Base-by-base conservation (phyloP, 1,140 invertebrate species). In the Periplaneta americana region DNA sequence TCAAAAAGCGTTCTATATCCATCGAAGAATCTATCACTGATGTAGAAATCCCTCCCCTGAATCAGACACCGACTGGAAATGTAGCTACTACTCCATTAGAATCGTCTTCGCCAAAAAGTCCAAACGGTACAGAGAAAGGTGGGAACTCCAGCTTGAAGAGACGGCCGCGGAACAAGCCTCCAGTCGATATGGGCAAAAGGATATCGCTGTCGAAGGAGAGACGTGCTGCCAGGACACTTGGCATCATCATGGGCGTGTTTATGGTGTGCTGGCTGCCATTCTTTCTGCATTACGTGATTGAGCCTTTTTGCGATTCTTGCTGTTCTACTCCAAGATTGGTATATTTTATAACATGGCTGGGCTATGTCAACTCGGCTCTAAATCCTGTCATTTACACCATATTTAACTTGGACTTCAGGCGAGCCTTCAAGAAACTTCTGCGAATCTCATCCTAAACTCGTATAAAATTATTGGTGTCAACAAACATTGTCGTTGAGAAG, bases 341-440 rank as follows among this genome's bases (percentile, higher is more conserved):
- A 66, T 96, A 97, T 87, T 96, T 97, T 85, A 96, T 97, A 84
- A 97, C 96, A 35, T 99, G 98, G 98, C 92, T 99, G 57, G 98
- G 98, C 33, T 99, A 99, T 87, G 93, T 98, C 82, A 99, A 99
- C 89, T 98, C 97, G 33, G 96, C 96, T n/a, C 91, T 99, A 18
- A 99, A 99, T 89, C 98, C 98, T 18, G 92, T 99, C 84, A 99
- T 99, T 84, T 99, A 99, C 88, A 98, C 97, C 1, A 98, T 98
- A 87, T 99, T 98, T 88, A 99, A 99, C 89, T 91, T 98, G 86
- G 98, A 99, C 87, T 99, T 99, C 88, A 92, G 98, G 81, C 91
- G 94, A 85, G 97, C 98, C 6, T 99, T 99, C 87, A 96, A 97
- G 86, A 94, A 94, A 87, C 88, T 97, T 34, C 89, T 97, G 57